Base-by-base conservation (phyloP, 2,888 invertebrate species). In the Heliconius ethilla region DNA sequence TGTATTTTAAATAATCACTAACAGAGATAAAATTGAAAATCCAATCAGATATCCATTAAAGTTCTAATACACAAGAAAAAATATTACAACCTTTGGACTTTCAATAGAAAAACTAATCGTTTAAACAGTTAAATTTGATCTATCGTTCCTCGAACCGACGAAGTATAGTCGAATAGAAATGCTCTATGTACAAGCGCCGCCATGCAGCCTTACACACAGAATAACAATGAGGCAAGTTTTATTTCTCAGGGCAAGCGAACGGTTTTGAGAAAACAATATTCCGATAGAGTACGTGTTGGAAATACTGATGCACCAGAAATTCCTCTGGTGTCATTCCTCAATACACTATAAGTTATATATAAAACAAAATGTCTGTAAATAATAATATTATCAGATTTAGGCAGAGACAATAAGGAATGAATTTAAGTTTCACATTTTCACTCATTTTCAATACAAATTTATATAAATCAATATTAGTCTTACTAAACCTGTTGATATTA, bases 251-350 rank as follows among this genome's bases (percentile, higher is more conserved):
- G 87, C 89, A 87, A 87, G 89, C 91, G 89, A 92, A 92, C 92
- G 89, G 91, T 93, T 93, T 93, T 91, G 87, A 92, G 93, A 93
- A 93, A 91, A 93, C 92, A 89, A 93, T 92, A 87, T 93, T 91
- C 92, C 88, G 85, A 91, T 90, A 88, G 84, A 62, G 81, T 83
- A 90, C 90, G 90, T 86, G 82, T 76, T 84, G 86, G 81, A 88
- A 91, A 91, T 94, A 89, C 88, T 87, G 90, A 93, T 91, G 86
- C 83, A 79, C 75, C 77, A 88, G 88, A 86, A 91, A 93, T 93
- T 91, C 93, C 91, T 87, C 85, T 86, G 88, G 81, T 85, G 87
- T 89, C 89, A 89, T 89, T 88, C 85, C 87, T 89, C 86, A 89
- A 90, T 90, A 87, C 87, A 88, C 2, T 63, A 63, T 15, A 15